Evolutionary conservation across 2,888 invertebrate species (phyloP).

Genomic region (Tenthredo scrophulariae): DNA sequence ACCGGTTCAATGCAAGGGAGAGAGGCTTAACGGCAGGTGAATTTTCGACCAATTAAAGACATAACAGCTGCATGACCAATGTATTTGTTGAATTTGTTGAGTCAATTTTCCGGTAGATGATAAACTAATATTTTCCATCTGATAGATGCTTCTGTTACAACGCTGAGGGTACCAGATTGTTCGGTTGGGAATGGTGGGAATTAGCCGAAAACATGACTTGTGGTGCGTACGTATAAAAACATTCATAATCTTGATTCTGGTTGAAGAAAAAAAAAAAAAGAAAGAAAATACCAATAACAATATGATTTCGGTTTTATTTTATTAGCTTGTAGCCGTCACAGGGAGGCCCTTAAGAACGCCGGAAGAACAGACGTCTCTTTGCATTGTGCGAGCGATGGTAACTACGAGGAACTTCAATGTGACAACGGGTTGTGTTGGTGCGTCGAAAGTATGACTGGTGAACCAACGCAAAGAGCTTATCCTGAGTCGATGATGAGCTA

Average conservation of each 20-base stretch:
- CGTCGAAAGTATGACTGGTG: conserved; percentile 82
- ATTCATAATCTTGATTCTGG: neutral
- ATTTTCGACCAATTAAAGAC: neutral
- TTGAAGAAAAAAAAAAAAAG: neutral
- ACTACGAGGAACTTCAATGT: conserved; percentile 86
- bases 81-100: neutral
- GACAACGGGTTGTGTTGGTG: conserved; percentile 86
- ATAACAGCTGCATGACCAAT: neutral
- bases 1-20: conserved; percentile 49
- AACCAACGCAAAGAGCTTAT: conserved; percentile 78
- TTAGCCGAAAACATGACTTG: conserved; percentile 84
- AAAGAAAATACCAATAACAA: neutral
- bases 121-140: neutral
- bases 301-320: conserved; percentile 45
- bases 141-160: conserved; percentile 85
- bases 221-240: conserved; percentile 77
- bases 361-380: conserved; percentile 80
- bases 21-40: conserved; percentile 47
- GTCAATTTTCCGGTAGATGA: neutral
- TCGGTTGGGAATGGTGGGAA: conserved; percentile 83
- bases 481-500: conserved; percentile 81
- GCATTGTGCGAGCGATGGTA: conserved; percentile 84
- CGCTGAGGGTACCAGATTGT: conserved; percentile 82
- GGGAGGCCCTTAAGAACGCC: conserved; percentile 79
- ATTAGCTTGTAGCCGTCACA: conserved; percentile 83